Conservation (phyloP, 2,797 vertebrate genomes). For the Caiman crocodilus region DNA sequence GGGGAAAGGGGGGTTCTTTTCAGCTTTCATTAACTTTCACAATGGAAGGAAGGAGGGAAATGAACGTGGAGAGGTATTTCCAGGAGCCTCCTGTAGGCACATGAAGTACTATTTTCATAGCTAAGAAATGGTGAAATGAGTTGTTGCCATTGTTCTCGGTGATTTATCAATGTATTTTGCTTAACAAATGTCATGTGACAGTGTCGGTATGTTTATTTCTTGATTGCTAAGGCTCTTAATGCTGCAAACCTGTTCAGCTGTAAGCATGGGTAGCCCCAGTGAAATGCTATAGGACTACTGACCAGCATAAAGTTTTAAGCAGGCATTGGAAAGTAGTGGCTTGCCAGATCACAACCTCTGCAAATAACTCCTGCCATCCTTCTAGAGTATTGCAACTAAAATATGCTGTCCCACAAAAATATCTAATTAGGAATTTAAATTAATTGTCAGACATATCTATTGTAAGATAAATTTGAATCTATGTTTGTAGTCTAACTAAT, state of each 20-base stretch:
- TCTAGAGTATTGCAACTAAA: not conserved
- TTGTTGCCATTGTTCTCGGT: not conserved
- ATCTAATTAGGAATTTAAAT: not conserved
- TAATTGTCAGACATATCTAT: not conserved
- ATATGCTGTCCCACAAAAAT: not conserved
- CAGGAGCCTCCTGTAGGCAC: not conserved
- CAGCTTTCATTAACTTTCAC: not conserved
- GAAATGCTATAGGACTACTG: not conserved
- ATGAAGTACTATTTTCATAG: not conserved
- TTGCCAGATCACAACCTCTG: not conserved
- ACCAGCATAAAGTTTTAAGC: not conserved
- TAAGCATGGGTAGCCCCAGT: not conserved
- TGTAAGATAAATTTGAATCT: not conserved
- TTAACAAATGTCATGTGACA: not conserved
- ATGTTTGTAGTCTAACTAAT: not conserved
- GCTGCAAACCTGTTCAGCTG: not conserved
- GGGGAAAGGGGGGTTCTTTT: not conserved
- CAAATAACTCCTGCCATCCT: not conserved
- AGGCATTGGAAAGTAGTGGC: too few species aligned
- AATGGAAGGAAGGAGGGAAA: not conserved
- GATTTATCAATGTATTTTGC: not conserved
- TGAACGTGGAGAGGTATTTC: not conserved
- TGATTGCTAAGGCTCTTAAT: not conserved
- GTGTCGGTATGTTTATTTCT: not conserved
- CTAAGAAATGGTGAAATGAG: rapidly evolving